Evolutionary conservation across 1,140 invertebrate genomes (phyloP).

Genomic region (Caerostris extrusa): DNA sequence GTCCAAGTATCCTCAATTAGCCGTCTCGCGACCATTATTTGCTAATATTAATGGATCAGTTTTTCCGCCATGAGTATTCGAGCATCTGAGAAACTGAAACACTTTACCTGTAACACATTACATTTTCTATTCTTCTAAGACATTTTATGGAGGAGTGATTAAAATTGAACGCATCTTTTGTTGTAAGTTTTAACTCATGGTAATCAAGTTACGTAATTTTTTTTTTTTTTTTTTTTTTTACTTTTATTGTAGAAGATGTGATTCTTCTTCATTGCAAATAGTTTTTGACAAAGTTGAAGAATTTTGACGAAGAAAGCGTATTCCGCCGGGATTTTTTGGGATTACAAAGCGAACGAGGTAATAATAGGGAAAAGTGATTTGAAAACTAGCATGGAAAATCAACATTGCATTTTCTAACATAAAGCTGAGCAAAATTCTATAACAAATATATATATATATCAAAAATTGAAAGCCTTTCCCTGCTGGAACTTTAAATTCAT

Average conservation of each 20-base stretch:
- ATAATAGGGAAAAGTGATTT: too few species aligned
- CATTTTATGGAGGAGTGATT: background rate
- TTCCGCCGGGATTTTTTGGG: too few species aligned
- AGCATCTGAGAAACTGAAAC: conserved; percentile 1
- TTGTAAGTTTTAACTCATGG: background rate
- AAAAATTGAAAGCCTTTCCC: too few species aligned
- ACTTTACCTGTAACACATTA: conserved; percentile 19
- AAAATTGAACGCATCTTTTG: conserved; percentile 8
- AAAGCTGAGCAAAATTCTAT: too few species aligned
- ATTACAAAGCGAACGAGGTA: too few species aligned
- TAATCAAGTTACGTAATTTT: background rate
- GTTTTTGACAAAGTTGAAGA: too few species aligned
- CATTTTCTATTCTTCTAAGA: background rate
- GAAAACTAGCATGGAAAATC: too few species aligned
- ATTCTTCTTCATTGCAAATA: too few species aligned
- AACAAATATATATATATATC: too few species aligned
- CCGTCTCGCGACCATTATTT: background rate
- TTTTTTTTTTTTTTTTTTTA: background rate
- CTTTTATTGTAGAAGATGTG: background rate
- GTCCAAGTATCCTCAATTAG: conserved; percentile 24
- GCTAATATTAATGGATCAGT: background rate
- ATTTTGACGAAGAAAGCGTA: too few species aligned
- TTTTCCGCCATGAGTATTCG: conserved; percentile 1
- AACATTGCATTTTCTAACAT: too few species aligned
- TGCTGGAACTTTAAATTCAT: too few species aligned